Evolutionary conservation across 2,888 invertebrate genomes (phyloP).

Genomic region (Agriotes lineatus): DNA sequence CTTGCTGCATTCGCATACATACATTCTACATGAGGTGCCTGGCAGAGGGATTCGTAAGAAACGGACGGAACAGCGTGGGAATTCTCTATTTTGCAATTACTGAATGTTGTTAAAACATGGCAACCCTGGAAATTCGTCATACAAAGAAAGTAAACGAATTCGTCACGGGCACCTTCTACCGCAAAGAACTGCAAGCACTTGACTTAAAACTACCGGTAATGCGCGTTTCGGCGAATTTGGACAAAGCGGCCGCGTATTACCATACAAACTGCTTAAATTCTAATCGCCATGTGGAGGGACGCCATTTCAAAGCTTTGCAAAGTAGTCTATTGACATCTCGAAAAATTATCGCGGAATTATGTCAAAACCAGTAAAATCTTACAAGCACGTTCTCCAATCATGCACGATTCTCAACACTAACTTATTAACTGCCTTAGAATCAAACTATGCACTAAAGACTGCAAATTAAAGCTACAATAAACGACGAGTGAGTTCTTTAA

Average conservation of each 20-base stretch:
- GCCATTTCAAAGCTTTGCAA: constrained; percentile 79
- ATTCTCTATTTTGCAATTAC: constrained; percentile 7
- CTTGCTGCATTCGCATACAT: too few species aligned
- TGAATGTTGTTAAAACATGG: constrained; percentile 43
- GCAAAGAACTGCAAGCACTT: not conserved
- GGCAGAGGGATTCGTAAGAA: not conserved
- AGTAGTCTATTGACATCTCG: constrained; percentile 72
- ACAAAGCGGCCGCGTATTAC: not conserved
- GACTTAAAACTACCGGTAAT: constrained; percentile 23
- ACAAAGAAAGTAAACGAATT: constrained; percentile 41
- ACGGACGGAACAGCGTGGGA: constrained; percentile 4
- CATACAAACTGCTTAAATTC: constrained; percentile 47
- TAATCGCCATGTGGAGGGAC: constrained; percentile 78
- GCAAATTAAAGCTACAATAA: constrained; percentile 47
- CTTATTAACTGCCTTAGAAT: constrained; percentile 24
- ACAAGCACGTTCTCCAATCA: constrained; percentile 30
- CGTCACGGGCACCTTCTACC: not conserved
- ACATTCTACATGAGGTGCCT: not conserved
- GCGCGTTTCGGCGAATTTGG: constrained; percentile 1
- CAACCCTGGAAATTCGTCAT: constrained; percentile 40
- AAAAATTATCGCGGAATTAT: constrained; percentile 46
- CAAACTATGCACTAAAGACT: constrained; percentile 27
- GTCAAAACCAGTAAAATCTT: constrained; percentile 37
- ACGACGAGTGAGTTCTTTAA: constrained; percentile 55
- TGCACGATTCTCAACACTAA: constrained; percentile 34